Base-by-base conservation (phyloP, 1,140 invertebrate genomes). In the Pseudomyrmex sp. region DNA sequence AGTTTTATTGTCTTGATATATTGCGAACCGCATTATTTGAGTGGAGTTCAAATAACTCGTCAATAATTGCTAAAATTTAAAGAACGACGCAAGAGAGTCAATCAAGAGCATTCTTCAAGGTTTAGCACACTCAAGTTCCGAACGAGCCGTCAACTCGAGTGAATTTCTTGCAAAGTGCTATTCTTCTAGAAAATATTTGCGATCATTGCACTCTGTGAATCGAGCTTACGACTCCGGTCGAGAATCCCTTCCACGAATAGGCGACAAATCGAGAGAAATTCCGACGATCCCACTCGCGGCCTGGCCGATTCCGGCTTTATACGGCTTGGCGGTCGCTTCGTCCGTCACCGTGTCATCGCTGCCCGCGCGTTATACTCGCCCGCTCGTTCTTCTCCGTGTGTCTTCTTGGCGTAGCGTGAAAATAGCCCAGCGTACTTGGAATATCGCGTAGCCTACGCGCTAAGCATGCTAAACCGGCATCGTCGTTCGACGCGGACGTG, bases 341-440 rank as follows among this genome's bases (percentile, higher is more conserved):
- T 35, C 56, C 77, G 77, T 74, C 35, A 35, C 35, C 75, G 59
- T 70, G 85, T 79, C 85, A 75, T 65, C 74, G 54, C 48, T 35
- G 52, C 75, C 62, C 75, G 86, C 79, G 85, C 52, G 79, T 50
- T 54, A 15, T 18, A 13, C 75, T 56, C 65, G 35, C 44, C 2
- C 63, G 20, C 44, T 72, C 75, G 76, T 58, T 85, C 77, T 26
- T 54, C 76, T 35, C 35, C 35, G 35, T 35, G 80, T 86, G 76
- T 85, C 83, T 89, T 89, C 84, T 80, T 83, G 69, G 80, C 79
- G 86, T 89, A 88, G 86, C 90, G 84, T 91, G 90, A 91, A 91
- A 91, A 91, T 90, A 87, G 88, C 84, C 84, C 54, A 84, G 84
- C 86, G 84, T 91, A 89, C 90, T 90, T 85, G 89, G 90, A 91